Percentiles rank a stretch among this genome's conserved stretches.
Evolutionary conservation across 1,140 invertebrate species (phyloP).

Genomic region (Trichogramma pretiosum): DNA sequence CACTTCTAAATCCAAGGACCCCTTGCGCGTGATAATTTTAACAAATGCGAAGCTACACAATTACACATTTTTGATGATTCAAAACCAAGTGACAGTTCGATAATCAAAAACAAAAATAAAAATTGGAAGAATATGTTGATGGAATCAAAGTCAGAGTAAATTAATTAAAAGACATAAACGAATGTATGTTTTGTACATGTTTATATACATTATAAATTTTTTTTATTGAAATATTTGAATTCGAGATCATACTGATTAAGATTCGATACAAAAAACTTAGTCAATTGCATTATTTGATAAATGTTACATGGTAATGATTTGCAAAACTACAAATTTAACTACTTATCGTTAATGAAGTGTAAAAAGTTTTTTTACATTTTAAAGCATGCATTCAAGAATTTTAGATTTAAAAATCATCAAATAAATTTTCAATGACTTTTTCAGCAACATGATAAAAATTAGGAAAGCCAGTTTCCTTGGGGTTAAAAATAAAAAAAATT

Average conservation of each 20-base stretch:
- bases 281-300: conserved; percentile 11
- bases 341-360: conserved; percentile 7
- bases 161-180: conserved; percentile 4
- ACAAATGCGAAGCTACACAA: too few relatives aligned
- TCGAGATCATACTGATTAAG: conserved; percentile 6
- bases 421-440: conserved; percentile 3
- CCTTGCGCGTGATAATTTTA: too few relatives aligned
- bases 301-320: conserved; percentile 10
- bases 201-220: conserved; percentile 5
- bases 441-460: conserved; percentile 6
- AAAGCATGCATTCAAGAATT: too few relatives aligned
- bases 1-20: too few relatives aligned
- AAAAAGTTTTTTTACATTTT: too few relatives aligned
- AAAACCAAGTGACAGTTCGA: too few relatives aligned
- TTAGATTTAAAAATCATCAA: too few relatives aligned
- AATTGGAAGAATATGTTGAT: too few relatives aligned
- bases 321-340: conserved; percentile 9
- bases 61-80: too few relatives aligned
- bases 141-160: too few relatives aligned
- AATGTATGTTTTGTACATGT: not conserved
- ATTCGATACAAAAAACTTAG: conserved; percentile 15
- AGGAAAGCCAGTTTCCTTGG: conserved; percentile 18
- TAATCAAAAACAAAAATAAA: too few relatives aligned
- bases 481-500: conserved; percentile 1
- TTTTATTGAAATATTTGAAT: conserved; percentile 7